Base-by-base conservation (phyloP, 2,113 vertebrate species). In the Haemorhous mexicanus region DNA sequence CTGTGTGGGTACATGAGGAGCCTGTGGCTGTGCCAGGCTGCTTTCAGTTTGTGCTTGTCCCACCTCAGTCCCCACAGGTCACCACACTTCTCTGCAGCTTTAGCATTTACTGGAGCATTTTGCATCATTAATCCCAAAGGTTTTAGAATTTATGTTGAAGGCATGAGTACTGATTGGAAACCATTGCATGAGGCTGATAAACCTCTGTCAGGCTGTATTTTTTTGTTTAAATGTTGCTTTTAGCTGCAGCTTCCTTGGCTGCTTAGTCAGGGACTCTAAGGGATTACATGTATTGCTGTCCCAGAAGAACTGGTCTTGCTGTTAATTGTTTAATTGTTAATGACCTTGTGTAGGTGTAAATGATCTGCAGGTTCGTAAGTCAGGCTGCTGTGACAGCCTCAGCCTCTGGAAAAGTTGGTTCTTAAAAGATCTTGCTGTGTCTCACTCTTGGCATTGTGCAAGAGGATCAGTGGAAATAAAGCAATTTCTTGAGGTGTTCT, bases 281-380 rank as follows among this genome's bases (percentile, higher is more conserved):
- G 55, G 69, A 76, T 61, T 87, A 41, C 33, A 19, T 81, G 74
- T 84, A 43, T 87, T 67, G 27, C 32, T 81, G 7, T 66, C 44
- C 52, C 89, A 61, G 88, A 67, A 87, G 56, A 94, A 89, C 93
- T 94, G 58, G 74, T 92, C 62, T 73, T 61, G 62, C 81, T 89
- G 56, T 94, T 89, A 84, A 67, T 84, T 90, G 47, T 92, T 90
- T 67, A 74, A 81, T 74, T 91, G 61, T 68, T 89, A 89, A 82
- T 87, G 74, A 68, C 55, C 21, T 22, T 43, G 66, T 79, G 84
- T 72, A 79, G 66, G 35, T 95, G 74, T 82, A 50, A 87, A 47
- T 39, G 80, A 74, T 89, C 35, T 92, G 61, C n/a, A 64, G 69
- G 43, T 32, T 73, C 90, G 20, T 46, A 50, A 86, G 46, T 73